Conservation (phyloP, 2,888 invertebrate genomes). For the Melangyna quadrimaculata region DNA sequence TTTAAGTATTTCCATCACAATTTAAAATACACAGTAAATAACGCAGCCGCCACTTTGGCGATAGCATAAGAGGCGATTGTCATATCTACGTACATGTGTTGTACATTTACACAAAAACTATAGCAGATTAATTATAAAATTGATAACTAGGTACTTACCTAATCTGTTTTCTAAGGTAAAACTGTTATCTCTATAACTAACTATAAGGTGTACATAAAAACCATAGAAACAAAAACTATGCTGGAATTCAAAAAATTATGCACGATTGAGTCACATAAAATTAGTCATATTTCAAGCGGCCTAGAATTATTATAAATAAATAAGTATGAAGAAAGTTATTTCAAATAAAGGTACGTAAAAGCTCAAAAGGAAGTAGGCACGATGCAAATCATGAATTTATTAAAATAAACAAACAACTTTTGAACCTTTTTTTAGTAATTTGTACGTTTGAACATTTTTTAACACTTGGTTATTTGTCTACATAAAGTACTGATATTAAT, state of each 20-base stretch:
- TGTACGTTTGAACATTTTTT: no score
- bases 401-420: no score
- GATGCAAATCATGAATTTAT: no score
- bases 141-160: background rate
- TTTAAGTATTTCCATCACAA: background rate
- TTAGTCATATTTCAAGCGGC: no score
- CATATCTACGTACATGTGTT: background rate
- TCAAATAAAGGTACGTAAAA: no score
- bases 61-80: background rate
- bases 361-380: no score
- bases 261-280: background rate
- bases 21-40: background rate
- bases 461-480: no score
- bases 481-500: no score
- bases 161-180: background rate
- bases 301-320: no score
- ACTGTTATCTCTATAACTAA: constrained; percentile 18
- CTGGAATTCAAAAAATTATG: constrained; percentile 20
- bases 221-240: constrained; percentile 1
- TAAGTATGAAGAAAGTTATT: no score
- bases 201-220: background rate
- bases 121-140: background rate
- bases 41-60: background rate
- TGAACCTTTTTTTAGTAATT: no score
- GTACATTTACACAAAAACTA: background rate